Evolutionary conservation across 1,140 invertebrate genomes (phyloP), one percentile per base, ranked within the genome.

Genomic region (Monomorium pharaonis): DNA sequence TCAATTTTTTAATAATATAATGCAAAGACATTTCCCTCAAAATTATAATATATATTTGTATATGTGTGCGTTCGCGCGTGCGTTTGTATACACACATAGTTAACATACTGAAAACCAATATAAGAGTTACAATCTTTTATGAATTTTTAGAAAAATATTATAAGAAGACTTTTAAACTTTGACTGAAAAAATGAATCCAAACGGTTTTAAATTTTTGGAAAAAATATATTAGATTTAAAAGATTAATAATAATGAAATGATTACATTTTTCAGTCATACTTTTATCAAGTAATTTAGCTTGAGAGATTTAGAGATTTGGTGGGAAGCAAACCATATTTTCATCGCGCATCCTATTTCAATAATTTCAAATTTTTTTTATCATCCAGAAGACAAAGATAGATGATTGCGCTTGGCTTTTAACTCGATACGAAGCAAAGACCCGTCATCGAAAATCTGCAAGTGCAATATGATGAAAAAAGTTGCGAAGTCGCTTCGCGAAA

Each of bases 391-490:
- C 2, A 37, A 10, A 42, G 33, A 14, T 37, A 21, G 9, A 12
- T 18, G 7, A 70, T 18, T 72, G 69, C 49, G 30, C 10, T 70
- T 30, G 47, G 7, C 16, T 30, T 56, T 16, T 24, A 54, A 37
- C 16, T 21, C 1, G 30, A 27, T 37, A 51, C 10, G 6, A 51
- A 21, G 21, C 42, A 78, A 67, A 51, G 14, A 65, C 21, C n/a
- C 5, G 63, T 49, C n/a, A n/a, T 56, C 7, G 24, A 24, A 24
- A 49, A 56, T 30, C 24, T 9, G 27, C 27, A 72, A 56, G 65
- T 56, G 51, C 51, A 58, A 30, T 83, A 81, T 18, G 78, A 81
- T 72, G 65, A 58, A 47, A 47, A 83, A 83, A 58, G n/a, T 83
- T 83, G 67, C 78, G 24, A 60, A 58, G 24, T 58, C 54, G 78